A percentile compares a stretch with the other conserved stretches of the same genome.
These are phyloP conservation scores for Leucoraja ocellata DNA, from an alignment of 2,797 vertebrate genomes.

Conservation along the genomic window DNA sequence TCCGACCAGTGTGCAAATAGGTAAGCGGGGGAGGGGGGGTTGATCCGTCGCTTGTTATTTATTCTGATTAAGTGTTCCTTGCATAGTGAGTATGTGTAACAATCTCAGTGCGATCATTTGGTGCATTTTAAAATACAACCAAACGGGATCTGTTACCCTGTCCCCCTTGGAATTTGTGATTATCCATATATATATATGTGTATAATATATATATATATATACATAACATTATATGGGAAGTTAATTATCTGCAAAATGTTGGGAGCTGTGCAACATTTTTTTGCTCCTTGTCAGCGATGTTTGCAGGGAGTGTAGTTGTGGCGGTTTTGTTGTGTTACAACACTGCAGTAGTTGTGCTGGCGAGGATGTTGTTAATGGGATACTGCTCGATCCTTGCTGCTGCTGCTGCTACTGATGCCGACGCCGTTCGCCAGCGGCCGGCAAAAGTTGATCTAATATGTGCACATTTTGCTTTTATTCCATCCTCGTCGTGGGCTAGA, in stretches of 20 bases:
- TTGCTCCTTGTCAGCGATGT: neutral
- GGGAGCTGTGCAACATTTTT: neutral
- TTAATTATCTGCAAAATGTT: neutral
- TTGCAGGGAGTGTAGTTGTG: conserved; percentile 3
- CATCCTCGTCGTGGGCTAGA: no score
- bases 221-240: neutral
- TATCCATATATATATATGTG: neutral
- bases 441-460: conserved; percentile 12
- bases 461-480: neutral
- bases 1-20: conserved; percentile 98
- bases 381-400: neutral
- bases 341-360: conserved; percentile 46
- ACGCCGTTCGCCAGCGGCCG: neutral
- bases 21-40: conserved; percentile 60
- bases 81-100: neutral
- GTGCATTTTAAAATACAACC: conserved; percentile 11
- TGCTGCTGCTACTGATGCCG: neutral
- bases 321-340: conserved; percentile 31
- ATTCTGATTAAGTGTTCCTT: neutral
- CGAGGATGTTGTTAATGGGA: neutral
- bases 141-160: neutral
- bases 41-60: neutral
- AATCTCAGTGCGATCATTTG: neutral
- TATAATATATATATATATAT: neutral
- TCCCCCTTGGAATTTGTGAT: neutral